Conservation (phyloP, 1,140 invertebrate genomes). For the Drosophila navojoa region DNA sequence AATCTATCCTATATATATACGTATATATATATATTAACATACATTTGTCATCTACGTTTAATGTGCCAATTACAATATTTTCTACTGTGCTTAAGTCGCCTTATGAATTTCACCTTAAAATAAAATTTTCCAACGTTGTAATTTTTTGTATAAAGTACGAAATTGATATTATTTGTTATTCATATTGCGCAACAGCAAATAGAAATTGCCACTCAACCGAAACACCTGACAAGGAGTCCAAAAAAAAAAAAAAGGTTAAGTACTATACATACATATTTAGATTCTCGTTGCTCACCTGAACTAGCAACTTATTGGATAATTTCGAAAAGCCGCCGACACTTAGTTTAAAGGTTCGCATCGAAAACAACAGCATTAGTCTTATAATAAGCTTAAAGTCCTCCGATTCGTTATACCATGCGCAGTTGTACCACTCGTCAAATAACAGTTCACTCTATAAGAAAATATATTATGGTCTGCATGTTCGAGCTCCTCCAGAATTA, state of each 20-base stretch:
- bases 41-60: slow-evolving; percentile 74
- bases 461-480: not conserved
- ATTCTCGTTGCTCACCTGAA: slow-evolving; percentile 45
- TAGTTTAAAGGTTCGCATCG: slow-evolving; percentile 44
- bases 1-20: slow-evolving; percentile 52
- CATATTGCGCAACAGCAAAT: slow-evolving; percentile 68
- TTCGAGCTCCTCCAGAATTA: not conserved
- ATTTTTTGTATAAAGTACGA: slow-evolving; percentile 63
- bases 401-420: slow-evolving; percentile 67
- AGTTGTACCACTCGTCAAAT: slow-evolving; percentile 64
- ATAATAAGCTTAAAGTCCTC: slow-evolving; percentile 66
- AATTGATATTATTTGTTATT: slow-evolving; percentile 56
- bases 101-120: slow-evolving; percentile 64
- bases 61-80: slow-evolving; percentile 74
- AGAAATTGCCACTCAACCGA: slow-evolving; percentile 73
- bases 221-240: slow-evolving; percentile 42
- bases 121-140: slow-evolving; percentile 78
- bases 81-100: slow-evolving; percentile 67
- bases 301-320: slow-evolving; percentile 64
- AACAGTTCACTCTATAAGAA: slow-evolving; percentile 58
- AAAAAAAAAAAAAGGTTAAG: not conserved
- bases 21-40: slow-evolving; percentile 43
- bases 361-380: slow-evolving; percentile 67
- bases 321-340: slow-evolving; percentile 73
- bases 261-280: not conserved